A percentile compares a stretch with the other conserved stretches of the same genome.
Evolutionary conservation across 2,888 invertebrate species (phyloP).

Genomic region (Seira ritae): DNA sequence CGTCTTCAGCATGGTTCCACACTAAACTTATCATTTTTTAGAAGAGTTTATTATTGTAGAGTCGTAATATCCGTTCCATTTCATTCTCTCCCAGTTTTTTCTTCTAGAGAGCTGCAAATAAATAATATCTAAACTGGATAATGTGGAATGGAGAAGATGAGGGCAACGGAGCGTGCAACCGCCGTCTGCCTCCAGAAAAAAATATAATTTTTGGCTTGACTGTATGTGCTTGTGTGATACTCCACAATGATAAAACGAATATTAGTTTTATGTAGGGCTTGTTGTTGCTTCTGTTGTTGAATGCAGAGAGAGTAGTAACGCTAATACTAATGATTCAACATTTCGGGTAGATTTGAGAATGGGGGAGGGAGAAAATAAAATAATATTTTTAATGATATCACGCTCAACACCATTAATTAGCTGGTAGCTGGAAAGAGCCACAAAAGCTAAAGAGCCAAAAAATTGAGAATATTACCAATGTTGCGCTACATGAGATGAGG

Average conservation of each 20-base stretch:
- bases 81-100: slow-evolving; percentile 19
- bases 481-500: not conserved
- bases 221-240: slow-evolving; percentile 22
- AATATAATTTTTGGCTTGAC: not conserved
- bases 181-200: slow-evolving; percentile 4
- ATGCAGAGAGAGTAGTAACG: too few species aligned
- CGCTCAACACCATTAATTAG: slow-evolving; percentile 65
- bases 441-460: slow-evolving; percentile 9
- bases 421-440: not conserved
- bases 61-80: slow-evolving; percentile 40
- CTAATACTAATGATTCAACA: too few species aligned
- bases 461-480: slow-evolving; percentile 5
- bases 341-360: too few species aligned
- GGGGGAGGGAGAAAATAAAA: slow-evolving; percentile 36
- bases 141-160: not conserved
- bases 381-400: slow-evolving; percentile 62
- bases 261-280: slow-evolving; percentile 29
- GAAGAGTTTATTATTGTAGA: not conserved
- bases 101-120: too few species aligned
- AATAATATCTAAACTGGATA: not conserved
- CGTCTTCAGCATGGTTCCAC: too few species aligned
- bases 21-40: not conserved
- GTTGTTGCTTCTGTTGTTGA: too few species aligned
- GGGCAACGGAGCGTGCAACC: slow-evolving; percentile 54
- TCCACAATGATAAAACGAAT: slow-evolving; percentile 35